Base-by-base conservation (phyloP, 2,888 invertebrate species). In the Lochmaea crataegi region DNA sequence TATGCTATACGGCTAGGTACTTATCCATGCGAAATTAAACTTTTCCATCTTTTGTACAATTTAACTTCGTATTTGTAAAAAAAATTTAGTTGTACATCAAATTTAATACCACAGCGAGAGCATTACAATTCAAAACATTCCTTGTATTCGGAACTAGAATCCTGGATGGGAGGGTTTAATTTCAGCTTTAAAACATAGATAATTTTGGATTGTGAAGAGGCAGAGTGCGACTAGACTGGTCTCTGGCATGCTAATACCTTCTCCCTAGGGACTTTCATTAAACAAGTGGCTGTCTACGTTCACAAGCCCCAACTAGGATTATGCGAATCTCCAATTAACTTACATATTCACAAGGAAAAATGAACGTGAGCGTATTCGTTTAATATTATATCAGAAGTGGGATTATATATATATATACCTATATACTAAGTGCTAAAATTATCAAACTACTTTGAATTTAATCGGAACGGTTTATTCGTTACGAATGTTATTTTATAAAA, bases 271-370 rank as follows among this genome's bases (percentile, higher is more conserved):
- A 84, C 83, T 83, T 84, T 85, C 85, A 85, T 85, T 84, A 85
- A 84, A 84, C 84, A 84, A 85, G 83, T 85, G 82, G 83, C 84
- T 83, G 83, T 83, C 84, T 83, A 82, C 83, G 82, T 84, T 84
- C 81, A 83, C 83, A 80, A 81, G 76, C 42, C 63, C 79, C 76
- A 80, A 77, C 72, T 69, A 60, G 78, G 75, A 76, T 76, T 78
- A 77, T 76, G 70, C 64, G 75, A 76, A 75, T 79, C 73, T 65
- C 76, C 68, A 74, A 72, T 69, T 70, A 75, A 73, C 67, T 71
- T 58, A 56, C 75, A 71, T 69, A 61, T 74, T 71, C 69, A 73
- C 76, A 73, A 67, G 75, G 71, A 73, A 75, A 53, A 67, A 67
- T 61, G 61, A 48, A 57, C 32, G 60, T 51, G 42, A 61, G 42